Base-by-base conservation (phyloP, 2,797 vertebrate genomes). In the Crenichthys baileyi region DNA sequence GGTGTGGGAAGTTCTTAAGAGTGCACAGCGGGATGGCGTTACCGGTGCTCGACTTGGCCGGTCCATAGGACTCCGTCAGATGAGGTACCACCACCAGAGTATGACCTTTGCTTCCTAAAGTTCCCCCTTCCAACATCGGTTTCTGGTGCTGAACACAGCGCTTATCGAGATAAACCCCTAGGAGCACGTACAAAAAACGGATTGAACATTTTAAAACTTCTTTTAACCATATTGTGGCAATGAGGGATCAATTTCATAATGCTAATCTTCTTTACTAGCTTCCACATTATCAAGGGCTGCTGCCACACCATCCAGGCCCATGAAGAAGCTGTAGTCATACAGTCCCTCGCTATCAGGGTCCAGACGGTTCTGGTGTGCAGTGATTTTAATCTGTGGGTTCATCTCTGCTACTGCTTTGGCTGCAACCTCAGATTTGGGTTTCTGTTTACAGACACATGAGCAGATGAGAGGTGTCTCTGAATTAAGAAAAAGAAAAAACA, bases 201-300 rank as follows among this genome's bases (percentile, higher is more conserved):
- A 0, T 56, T 68, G 20, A 20, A 65, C 0, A 5, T n/a, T 63
- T 56, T 18, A 55, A 74, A 50, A 55, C 65, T 1, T 1, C 46
- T 7, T 77, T 70, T 75, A 12, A 48, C 7, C 4, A 8, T 53
- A 26, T 39, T 3, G 16, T 41, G 4, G 26, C 39, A 55, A 68
- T 31, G n/a, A 72, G 0, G 50, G n/a, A 8, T 15, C 26, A 53
- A 79, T 51, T 3, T 18, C 5, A 55, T 20, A 39, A 31, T 5
- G 11, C 5, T 4, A 12, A 26, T 9, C 36, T 29, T 81, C 97
- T 97, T 68, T 88, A 99, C 97, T 95, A 70, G 96, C 96, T 79
- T 97, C 92, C 55, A 97, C 89, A 0, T 95, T 99, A 80, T 98
- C 98, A 68, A 99, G 87, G 1, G 97, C 97, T 0, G 96, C 96